phyloP scores from a whole-genome alignment of 1,140 invertebrate genomes.

The Druon quercuslanigerum region DNA sequence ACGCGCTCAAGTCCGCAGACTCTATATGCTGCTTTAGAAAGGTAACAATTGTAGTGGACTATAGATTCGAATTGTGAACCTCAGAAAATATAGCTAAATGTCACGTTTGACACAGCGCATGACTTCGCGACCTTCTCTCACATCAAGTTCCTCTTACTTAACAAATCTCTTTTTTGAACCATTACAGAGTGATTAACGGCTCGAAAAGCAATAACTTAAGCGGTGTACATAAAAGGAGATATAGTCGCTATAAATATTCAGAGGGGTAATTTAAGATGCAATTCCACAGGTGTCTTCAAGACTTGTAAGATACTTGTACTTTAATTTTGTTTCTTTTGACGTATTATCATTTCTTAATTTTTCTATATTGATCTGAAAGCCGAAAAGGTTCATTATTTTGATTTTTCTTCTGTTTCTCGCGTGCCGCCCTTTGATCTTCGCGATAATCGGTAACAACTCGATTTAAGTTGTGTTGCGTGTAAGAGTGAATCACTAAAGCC shows the following conservation, averaged over 20 bases:
- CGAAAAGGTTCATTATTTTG: too few species aligned
- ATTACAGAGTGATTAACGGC: slow-evolving; percentile 10
- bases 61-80: too few species aligned
- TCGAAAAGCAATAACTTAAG: not conserved
- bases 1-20: not conserved
- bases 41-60: not conserved
- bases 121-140: not conserved
- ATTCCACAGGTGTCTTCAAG: not conserved
- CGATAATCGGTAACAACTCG: not conserved
- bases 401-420: too few species aligned
- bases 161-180: slow-evolving; percentile 6
- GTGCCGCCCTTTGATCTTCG: not conserved
- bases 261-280: slow-evolving; percentile 3
- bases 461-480: slow-evolving; percentile 29
- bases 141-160: slow-evolving; percentile 13
- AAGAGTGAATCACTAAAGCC: slow-evolving; percentile 53
- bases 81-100: not conserved
- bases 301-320: too few species aligned
- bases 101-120: not conserved
- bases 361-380: too few species aligned
- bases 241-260: slow-evolving; percentile 22
- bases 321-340: too few species aligned
- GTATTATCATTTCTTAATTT: too few species aligned
- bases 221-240: slow-evolving; percentile 16
- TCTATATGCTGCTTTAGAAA: not conserved